Evolutionary conservation across 64 coral and sea anemone species (phyloP).

Genomic region (Pachyseris speciosa): DNA sequence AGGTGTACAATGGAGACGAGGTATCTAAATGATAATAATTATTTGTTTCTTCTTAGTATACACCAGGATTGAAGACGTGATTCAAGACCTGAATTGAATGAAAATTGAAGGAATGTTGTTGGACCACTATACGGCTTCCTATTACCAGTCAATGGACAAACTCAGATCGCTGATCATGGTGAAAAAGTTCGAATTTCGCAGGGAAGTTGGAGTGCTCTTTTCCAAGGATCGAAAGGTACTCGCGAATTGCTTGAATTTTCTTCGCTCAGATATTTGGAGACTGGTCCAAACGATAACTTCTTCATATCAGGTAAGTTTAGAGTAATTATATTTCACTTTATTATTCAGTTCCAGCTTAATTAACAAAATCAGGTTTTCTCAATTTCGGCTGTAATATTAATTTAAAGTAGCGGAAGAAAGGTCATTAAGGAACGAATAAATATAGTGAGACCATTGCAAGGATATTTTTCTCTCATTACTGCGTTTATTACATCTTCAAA

Average conservation of each 20-base stretch:
- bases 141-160: conserved; percentile 2
- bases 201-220: not conserved
- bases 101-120: not conserved
- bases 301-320: not conserved
- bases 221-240: not conserved
- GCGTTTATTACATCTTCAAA: too few species aligned
- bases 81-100: not conserved
- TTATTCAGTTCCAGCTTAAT: too few species aligned
- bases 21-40: too few species aligned
- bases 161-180: conserved; percentile 3
- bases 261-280: not conserved
- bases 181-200: conserved; percentile 8
- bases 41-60: not conserved
- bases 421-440: too few species aligned
- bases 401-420: too few species aligned
- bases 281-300: not conserved
- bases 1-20: too few species aligned
- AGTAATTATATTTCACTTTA: too few species aligned
- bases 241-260: not conserved
- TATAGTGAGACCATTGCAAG: too few species aligned
- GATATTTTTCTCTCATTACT: too few species aligned
- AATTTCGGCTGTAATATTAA: too few species aligned
- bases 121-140: not conserved
- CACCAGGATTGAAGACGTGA: not conserved
- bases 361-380: too few species aligned